These are phyloP conservation scores for Pocillopora meandrina DNA, from an alignment of 92 coral and sea anemone species.

Conservation along the genomic window DNA sequence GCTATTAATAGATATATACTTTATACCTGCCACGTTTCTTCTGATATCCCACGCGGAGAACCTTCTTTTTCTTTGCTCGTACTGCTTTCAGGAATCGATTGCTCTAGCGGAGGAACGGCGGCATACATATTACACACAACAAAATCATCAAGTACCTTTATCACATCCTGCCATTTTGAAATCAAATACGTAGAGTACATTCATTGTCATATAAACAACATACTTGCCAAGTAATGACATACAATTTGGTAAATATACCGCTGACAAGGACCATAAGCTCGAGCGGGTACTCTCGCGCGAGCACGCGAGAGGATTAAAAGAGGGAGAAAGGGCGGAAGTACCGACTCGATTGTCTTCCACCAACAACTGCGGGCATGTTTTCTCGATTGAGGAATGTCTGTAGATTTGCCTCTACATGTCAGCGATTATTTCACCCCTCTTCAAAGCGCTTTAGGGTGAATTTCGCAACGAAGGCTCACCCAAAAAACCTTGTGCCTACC, in stretches of 20 bases:
- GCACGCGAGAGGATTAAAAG: no score
- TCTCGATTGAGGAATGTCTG: background rate
- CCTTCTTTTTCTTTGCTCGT: constrained; percentile 16
- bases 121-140: constrained; percentile 50
- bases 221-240: no score
- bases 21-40: constrained; percentile 72
- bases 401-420: background rate
- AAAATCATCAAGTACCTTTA: background rate
- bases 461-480: background rate
- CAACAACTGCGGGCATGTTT: background rate
- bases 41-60: constrained; percentile 68
- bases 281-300: no score
- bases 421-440: background rate
- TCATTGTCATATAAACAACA: no score
- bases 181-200: no score
- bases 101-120: constrained; percentile 69
- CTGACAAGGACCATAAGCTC: no score
- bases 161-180: background rate
- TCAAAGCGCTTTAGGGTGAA: background rate
- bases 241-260: no score
- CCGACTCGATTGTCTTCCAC: background rate
- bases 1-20: background rate
- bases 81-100: background rate
- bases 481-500: background rate
- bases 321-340: no score